Conservation (phyloP, 1,140 invertebrate genomes). For the Coptotermes formosanus region DNA sequence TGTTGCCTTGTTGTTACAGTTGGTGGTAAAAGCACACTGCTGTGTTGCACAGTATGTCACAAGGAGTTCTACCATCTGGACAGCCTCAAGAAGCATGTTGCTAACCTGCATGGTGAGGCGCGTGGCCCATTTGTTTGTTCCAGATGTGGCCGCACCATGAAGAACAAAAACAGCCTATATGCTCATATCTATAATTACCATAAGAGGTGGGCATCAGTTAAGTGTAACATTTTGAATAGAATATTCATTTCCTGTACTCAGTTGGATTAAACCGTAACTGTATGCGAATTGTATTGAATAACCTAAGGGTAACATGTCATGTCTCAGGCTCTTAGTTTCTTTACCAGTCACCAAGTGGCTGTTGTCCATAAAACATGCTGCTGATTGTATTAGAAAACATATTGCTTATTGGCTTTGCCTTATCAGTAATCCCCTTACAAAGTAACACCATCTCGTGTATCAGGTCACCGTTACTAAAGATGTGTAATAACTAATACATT, state of each 20-base stretch:
- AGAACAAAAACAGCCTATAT: constrained; percentile 35
- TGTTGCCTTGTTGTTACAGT: constrained; percentile 27
- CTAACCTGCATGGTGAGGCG: constrained; percentile 34
- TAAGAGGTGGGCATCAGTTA: neutral
- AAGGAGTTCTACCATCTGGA: constrained; percentile 24
- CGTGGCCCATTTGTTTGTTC: constrained; percentile 35
- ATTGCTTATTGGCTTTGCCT: no score
- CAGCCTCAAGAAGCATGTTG: constrained; percentile 33
- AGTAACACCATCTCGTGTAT: no score
- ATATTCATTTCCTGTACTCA: neutral
- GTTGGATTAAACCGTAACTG: neutral
- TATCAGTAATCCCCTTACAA: no score
- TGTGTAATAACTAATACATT: no score
- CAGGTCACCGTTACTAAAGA: no score
- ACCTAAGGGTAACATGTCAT: neutral
- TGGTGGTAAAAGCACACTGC: constrained; percentile 10
- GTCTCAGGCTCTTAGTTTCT: neutral
- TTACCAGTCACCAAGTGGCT: neutral
- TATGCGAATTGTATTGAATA: neutral
- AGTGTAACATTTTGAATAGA: neutral
- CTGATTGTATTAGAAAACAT: neutral
- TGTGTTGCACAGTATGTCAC: constrained; percentile 20
- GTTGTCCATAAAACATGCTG: neutral
- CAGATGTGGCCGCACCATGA: constrained; percentile 30
- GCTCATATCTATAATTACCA: constrained; percentile 33